Evolutionary conservation across 2,888 invertebrate genomes (phyloP), one percentile per base, ranked within the genome.

Genomic region (Anaspis maculata): DNA sequence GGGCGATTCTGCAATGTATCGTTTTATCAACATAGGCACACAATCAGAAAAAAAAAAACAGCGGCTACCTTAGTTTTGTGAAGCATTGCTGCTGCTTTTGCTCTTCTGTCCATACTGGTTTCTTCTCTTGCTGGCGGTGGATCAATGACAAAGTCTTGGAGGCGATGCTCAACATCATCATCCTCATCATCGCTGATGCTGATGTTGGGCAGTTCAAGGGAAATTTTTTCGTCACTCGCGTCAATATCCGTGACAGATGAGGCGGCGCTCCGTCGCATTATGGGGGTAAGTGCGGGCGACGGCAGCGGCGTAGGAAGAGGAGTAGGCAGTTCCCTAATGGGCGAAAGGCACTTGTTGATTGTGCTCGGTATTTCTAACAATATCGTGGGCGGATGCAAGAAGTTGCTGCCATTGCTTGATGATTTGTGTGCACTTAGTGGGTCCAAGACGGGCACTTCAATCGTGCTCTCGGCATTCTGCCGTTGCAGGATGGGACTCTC

Each of bases 271-370:
- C 62, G 56, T 42, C 72, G 56, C 70, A 74, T 71, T 12, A 81
- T 67, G 0, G 83, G 83, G 1, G 82, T 81, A 9, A 81, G 71
- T 10, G 79, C 70, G 3, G 81, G 82, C 9, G 79, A 78, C 9
- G 81, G 82, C 31, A 79, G 70, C 3, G 82, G 82, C 3, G 83
- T 83, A 10, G 83, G 83, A 15, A 81, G 66, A 13, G 83, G 83
- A 1, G 83, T 83, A 2, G 84, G 84, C 47, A 84, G 70, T 62
- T 84, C 84, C 45, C 80, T 70, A 45, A 86, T 86, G 1, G 85
- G 85, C 30, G 84, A 84, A 45, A 86, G 73, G 68, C 84, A 85
- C 65, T 82, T 82, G 57, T 77, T 81, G 51, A 79, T 79, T 54
- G 72, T 68, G 59, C 75, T 77, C 23, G 85, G 83, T 48, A 83